These are phyloP conservation scores for Sebastes nivosus DNA, from an alignment of 2,797 vertebrate species.

Conservation along the genomic window DNA sequence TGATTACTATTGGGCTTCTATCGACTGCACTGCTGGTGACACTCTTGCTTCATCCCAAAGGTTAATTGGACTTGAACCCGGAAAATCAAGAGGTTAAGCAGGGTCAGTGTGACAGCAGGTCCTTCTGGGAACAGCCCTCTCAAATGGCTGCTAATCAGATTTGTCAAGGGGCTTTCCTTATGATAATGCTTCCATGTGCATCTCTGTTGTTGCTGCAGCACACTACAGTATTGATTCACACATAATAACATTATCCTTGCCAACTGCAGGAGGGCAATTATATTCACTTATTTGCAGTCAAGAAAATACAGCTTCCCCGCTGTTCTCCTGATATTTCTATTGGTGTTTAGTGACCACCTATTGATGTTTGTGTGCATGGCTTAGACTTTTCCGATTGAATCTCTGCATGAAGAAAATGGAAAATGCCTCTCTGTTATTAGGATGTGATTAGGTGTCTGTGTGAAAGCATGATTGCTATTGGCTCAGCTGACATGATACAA, in stretches of 20 bases:
- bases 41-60: slow-evolving; percentile 89
- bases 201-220: slow-evolving; percentile 64
- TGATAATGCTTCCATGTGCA: slow-evolving; percentile 75
- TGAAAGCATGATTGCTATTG: slow-evolving; percentile 2
- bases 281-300: slow-evolving; percentile 63
- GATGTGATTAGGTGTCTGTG: slow-evolving; percentile 6
- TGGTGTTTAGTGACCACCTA: slow-evolving; percentile 43
- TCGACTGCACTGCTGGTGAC: slow-evolving; percentile 90
- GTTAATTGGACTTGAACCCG: slow-evolving; percentile 99
- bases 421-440: slow-evolving; percentile 7
- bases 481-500: slow-evolving; percentile 5
- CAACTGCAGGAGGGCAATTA: slow-evolving; percentile 60
- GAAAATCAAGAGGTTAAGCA: slow-evolving; percentile 97
- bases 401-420: slow-evolving; percentile 35
- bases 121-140: slow-evolving; percentile 79
- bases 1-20: slow-evolving; percentile 91
- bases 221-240: slow-evolving; percentile 75
- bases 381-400: slow-evolving; percentile 9
- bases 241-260: slow-evolving; percentile 72
- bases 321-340: slow-evolving; percentile 55
- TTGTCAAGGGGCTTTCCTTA: slow-evolving; percentile 85
- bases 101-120: slow-evolving; percentile 86
- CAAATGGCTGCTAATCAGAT: slow-evolving; percentile 91
- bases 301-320: slow-evolving; percentile 59
- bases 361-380: slow-evolving; percentile 52